A percentile compares a stretch with the other conserved stretches of the same genome.
Conservation (phyloP, 2,113 vertebrate genomes). For the Gymnogyps californianus region DNA sequence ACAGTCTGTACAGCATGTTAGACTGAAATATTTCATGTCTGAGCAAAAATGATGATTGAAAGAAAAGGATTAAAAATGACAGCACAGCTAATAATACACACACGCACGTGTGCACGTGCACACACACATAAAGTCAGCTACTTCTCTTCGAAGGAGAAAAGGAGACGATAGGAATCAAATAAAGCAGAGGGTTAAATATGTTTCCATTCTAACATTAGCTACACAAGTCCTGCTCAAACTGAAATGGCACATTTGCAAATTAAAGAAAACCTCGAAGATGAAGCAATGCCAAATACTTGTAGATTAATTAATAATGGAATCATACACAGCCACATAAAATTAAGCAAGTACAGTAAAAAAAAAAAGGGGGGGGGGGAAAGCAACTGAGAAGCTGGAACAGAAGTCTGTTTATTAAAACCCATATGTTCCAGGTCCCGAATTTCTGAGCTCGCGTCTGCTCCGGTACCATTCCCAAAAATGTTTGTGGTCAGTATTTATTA, state of each 20-base stretch:
- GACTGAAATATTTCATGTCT: conserved; percentile 75
- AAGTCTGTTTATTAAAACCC: conserved; percentile 62
- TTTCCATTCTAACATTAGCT: conserved; percentile 52
- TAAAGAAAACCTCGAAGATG: conserved; percentile 46
- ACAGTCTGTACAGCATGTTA: conserved; percentile 67
- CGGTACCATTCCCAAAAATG: not conserved
- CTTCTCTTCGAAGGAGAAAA: conserved; percentile 28
- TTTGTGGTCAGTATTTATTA: conserved; percentile 22
- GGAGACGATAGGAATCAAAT: conserved; percentile 1
- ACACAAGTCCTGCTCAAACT: conserved; percentile 23
- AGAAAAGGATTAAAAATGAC: conserved; percentile 74
- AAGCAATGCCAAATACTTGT: conserved; percentile 60
- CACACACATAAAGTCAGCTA: conserved; percentile 32
- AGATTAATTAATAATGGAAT: conserved; percentile 70
- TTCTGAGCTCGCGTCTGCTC: conserved; percentile 12
- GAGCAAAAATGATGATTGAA: conserved; percentile 74
- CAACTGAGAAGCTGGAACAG: conserved; percentile 18
- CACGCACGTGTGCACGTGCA: conserved; percentile 22
- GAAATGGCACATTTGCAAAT: conserved; percentile 66
- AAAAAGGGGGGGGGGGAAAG: not conserved
- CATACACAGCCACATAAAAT: conserved; percentile 46
- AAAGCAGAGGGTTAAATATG: conserved; percentile 57
- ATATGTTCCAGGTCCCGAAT: conserved; percentile 34
- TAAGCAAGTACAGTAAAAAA: conserved; percentile 43
- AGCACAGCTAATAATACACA: conserved; percentile 69